Evolutionary conservation across 2,888 invertebrate genomes (phyloP).

Genomic region (Orthosia gothica): DNA sequence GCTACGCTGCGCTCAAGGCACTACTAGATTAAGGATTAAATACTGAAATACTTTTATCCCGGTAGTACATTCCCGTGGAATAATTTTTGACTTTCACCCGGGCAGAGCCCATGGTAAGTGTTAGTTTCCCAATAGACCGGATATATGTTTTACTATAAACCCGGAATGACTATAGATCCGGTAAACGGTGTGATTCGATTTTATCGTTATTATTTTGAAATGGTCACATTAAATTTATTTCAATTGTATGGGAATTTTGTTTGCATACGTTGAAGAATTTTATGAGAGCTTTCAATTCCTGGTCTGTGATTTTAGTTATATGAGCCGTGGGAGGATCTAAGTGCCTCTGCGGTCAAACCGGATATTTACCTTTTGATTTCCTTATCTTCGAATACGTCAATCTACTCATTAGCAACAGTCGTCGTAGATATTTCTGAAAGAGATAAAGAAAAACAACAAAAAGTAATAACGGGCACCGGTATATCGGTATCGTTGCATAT

Average conservation of each 20-base stretch:
- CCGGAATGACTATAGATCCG: conserved; percentile 29
- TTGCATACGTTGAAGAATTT: conserved; percentile 9
- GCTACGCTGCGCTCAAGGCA: no score
- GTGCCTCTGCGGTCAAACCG: rapidly evolving
- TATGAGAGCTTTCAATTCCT: not conserved
- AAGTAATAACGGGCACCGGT: no score
- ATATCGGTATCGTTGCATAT: no score
- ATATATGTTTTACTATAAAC: conserved; percentile 40
- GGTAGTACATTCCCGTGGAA: not conserved
- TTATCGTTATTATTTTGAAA: conserved; percentile 49
- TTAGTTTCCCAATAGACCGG: conserved; percentile 12
- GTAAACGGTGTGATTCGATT: conserved; percentile 46
- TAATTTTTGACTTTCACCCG: not conserved
- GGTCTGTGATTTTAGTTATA: not conserved
- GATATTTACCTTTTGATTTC: not conserved
- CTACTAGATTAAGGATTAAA: not conserved
- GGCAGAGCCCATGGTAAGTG: not conserved
- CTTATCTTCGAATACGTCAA: not conserved
- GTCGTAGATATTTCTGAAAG: not conserved
- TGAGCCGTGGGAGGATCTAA: not conserved
- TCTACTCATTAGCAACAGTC: not conserved
- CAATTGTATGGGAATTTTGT: not conserved
- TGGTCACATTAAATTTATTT: conserved; percentile 19
- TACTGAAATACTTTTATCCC: not conserved
- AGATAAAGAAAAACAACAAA: no score